Percentiles rank a stretch among this genome's conserved stretches.
These are phyloP conservation scores for Poeciliopsis turneri DNA, from an alignment of 2,797 vertebrate genomes.

Conservation along the genomic window DNA sequence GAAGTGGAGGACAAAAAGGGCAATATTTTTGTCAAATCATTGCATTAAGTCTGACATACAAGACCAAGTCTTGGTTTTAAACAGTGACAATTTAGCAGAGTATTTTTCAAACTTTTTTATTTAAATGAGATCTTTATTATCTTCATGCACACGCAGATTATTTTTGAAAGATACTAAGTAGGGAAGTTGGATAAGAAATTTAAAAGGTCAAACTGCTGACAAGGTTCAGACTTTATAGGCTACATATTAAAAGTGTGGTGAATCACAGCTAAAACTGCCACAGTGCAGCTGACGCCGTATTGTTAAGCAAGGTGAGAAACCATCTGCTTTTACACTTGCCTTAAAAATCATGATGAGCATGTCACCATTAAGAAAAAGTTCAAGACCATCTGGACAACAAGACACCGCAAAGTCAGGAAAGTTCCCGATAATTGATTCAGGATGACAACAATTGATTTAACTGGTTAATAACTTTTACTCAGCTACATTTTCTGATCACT, in stretches of 20 bases:
- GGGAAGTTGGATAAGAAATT: neutral
- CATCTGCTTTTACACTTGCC: conserved; percentile 62
- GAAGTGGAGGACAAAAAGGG: conserved; percentile 39
- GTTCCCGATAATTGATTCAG: conserved; percentile 31
- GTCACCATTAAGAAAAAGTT: conserved; percentile 44
- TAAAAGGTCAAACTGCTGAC: neutral
- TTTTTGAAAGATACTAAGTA: neutral
- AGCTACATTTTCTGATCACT: conserved; percentile 43
- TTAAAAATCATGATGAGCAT: conserved; percentile 48
- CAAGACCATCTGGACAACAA: conserved; percentile 60
- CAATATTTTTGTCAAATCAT: conserved; percentile 54
- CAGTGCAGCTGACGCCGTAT: conserved; percentile 41
- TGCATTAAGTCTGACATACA: conserved; percentile 32
- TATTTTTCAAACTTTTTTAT: neutral
- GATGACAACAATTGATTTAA: conserved; percentile 25
- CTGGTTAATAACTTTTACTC: neutral
- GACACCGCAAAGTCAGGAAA: conserved; percentile 60
- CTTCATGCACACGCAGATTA: neutral
- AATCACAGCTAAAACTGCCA: conserved; percentile 45
- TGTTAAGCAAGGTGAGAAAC: conserved; percentile 58
- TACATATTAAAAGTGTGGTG: conserved; percentile 6
- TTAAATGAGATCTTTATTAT: conserved; percentile 1
- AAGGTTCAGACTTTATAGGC: conserved; percentile 18
- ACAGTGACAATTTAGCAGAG: neutral
- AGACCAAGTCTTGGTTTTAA: conserved; percentile 13